Conservation (phyloP, 2,888 invertebrate genomes). For the Spilosoma lubricipeda region DNA sequence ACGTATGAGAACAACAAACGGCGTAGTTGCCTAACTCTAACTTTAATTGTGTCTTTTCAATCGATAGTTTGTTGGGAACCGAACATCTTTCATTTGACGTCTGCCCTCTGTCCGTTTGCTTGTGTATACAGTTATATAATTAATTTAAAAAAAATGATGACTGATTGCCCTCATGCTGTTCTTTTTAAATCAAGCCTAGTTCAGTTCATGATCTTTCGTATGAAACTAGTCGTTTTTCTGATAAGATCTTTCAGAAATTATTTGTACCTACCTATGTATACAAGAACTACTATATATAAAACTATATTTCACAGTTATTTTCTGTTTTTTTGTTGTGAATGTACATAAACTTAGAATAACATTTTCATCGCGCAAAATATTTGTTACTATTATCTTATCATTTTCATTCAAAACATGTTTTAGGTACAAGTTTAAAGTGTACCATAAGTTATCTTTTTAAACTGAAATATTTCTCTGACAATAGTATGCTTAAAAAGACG, state of each 20-base stretch:
- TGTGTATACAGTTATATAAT: conserved; percentile 21
- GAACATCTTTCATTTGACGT: conserved; percentile 66
- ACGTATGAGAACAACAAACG: conserved; percentile 82
- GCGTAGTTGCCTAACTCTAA: conserved; percentile 84
- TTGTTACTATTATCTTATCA: not conserved
- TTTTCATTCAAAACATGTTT: not conserved
- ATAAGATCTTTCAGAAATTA: not conserved
- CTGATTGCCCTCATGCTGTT: not conserved
- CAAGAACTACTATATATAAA: too few relatives aligned
- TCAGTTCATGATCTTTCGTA: conserved; percentile 16
- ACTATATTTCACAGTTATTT: not conserved
- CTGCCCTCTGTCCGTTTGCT: conserved; percentile 52
- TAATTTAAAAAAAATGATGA: not conserved
- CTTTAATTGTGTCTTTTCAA: conserved; percentile 86
- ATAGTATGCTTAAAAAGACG: too few relatives aligned
- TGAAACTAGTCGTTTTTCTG: not conserved
- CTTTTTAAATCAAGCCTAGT: conserved; percentile 13
- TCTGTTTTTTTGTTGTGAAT: not conserved
- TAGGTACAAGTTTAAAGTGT: too few relatives aligned
- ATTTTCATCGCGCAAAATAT: not conserved
- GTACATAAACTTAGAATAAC: not conserved
- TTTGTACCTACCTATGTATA: not conserved
- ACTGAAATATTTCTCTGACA: too few relatives aligned
- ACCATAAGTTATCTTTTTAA: too few relatives aligned
- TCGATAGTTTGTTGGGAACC: conserved; percentile 77